Percentiles rank a stretch among this genome's conserved stretches.
phyloP scores from a whole-genome alignment of 2,797 vertebrate genomes.

The Monodelphis domestica region DNA sequence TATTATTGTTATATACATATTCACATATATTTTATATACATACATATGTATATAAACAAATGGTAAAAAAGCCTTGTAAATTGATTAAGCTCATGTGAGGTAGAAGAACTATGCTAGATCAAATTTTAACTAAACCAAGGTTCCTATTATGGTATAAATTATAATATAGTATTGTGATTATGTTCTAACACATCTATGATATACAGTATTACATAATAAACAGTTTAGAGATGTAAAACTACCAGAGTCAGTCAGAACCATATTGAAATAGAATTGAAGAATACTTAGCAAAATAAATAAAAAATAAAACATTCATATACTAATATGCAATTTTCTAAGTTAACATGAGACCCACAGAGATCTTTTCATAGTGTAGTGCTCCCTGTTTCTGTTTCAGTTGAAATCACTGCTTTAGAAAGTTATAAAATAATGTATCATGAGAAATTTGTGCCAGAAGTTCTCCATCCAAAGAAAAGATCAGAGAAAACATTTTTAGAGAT shows the following conservation, averaged over 20 bases:
- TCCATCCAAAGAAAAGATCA: not conserved
- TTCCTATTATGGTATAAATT: not conserved
- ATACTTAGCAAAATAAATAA: not conserved
- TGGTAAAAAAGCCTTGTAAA: no score
- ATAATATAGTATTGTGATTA: not conserved
- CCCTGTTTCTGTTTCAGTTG: not conserved
- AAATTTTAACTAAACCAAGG: not conserved
- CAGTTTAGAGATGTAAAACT: not conserved
- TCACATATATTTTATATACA: no score
- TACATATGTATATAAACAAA: no score
- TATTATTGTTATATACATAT: no score
- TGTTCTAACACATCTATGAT: not conserved
- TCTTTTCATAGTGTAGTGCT: not conserved
- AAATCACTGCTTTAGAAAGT: not conserved
- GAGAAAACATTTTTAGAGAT: not conserved
- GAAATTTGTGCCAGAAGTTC: not conserved
- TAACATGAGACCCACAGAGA: not conserved
- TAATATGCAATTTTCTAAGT: not conserved
- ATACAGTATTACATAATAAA: not conserved
- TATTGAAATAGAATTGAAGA: not conserved
- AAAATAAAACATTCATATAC: not conserved
- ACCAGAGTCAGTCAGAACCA: not conserved
- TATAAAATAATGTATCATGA: not conserved
- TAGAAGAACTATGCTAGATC: not conserved
- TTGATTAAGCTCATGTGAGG: not conserved